These are phyloP conservation scores for Cosmia trapezina DNA, from an alignment of 2,888 invertebrate genomes.

Conservation along the genomic window DNA sequence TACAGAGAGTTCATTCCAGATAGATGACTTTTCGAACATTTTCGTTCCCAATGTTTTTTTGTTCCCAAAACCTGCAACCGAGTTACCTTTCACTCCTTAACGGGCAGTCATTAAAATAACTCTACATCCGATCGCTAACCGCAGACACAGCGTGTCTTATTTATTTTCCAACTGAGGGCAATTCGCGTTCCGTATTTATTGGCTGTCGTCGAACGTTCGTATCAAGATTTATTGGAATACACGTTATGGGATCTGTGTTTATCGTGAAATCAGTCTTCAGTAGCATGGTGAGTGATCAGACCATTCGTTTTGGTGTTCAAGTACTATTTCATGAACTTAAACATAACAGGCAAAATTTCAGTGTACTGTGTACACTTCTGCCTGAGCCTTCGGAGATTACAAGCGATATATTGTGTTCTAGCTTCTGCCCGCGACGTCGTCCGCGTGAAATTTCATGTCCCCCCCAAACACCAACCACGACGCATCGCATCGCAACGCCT, in stretches of 20 bases:
- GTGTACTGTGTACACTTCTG: no score
- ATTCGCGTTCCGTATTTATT: constrained; percentile 75
- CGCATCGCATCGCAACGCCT: no score
- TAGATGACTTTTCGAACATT: not conserved
- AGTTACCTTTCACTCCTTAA: constrained; percentile 40
- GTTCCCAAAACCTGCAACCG: not conserved
- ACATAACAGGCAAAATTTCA: not conserved
- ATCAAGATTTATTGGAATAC: constrained; percentile 72
- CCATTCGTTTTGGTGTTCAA: constrained; percentile 1
- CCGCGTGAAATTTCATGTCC: no score
- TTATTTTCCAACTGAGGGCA: constrained; percentile 79
- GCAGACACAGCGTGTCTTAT: constrained; percentile 73
- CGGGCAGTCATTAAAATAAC: constrained; percentile 65
- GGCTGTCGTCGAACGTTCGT: constrained; percentile 73
- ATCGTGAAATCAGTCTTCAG: constrained; percentile 57
- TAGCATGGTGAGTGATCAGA: constrained; percentile 15
- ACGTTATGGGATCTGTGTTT: constrained; percentile 67
- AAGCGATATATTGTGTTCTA: not conserved
- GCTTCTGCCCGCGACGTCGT: no score
- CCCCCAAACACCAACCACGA: no score
- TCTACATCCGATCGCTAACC: constrained; percentile 64
- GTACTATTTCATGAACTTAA: no score
- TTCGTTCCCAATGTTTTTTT: not conserved
- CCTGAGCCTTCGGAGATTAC: not conserved
- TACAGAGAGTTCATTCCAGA: not conserved